Conservation (phyloP, 2,797 vertebrate species). For the Heterohyrax brucei region DNA sequence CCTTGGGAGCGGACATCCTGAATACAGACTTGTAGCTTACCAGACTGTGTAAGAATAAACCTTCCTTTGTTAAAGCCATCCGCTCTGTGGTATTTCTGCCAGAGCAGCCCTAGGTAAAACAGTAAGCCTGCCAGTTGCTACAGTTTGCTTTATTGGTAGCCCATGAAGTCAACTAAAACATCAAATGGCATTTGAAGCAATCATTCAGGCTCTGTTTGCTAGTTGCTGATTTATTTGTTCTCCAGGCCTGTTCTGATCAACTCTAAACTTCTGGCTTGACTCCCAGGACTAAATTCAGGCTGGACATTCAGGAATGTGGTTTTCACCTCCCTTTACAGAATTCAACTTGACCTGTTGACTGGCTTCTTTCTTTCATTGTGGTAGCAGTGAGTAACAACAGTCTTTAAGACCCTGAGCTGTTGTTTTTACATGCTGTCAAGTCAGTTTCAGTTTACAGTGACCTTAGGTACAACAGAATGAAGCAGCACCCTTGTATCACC, state of each 20-base stretch:
- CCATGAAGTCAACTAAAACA: slow-evolving; percentile 9
- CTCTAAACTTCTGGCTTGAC: slow-evolving; percentile 39
- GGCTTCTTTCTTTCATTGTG: not conserved
- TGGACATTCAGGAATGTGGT: not conserved
- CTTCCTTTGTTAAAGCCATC: no score
- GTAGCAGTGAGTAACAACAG: not conserved
- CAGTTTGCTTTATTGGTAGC: not conserved
- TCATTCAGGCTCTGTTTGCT: not conserved
- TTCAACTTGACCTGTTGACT: not conserved
- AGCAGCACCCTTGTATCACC: no score
- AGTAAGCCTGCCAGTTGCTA: not conserved
- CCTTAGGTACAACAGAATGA: no score
- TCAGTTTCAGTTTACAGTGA: no score
- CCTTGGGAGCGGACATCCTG: no score
- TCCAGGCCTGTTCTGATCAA: slow-evolving; percentile 19
- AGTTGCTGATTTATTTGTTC: slow-evolving; percentile 39
- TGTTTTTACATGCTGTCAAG: no score
- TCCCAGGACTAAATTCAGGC: not conserved
- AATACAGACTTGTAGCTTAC: no score
- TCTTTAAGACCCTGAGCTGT: not conserved
- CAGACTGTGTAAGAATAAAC: no score
- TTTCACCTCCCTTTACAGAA: not conserved
- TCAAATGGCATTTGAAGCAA: not conserved
- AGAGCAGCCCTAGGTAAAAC: no score
- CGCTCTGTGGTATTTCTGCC: no score